These are phyloP conservation scores for Ivindomyrus marchei DNA, from an alignment of 2,113 vertebrate genomes.

Conservation along the genomic window DNA sequence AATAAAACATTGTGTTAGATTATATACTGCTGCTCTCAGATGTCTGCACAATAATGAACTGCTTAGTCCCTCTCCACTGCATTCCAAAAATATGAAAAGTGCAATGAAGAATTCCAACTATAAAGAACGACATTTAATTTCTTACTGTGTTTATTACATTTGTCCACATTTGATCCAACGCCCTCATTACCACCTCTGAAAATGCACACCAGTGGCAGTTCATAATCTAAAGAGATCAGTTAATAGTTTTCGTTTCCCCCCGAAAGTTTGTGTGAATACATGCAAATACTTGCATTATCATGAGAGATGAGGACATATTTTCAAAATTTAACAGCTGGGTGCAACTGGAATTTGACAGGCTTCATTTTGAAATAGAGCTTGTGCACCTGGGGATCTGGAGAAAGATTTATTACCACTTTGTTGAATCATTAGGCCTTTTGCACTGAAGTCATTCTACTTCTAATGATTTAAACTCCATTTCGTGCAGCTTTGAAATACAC, in stretches of 20 bases:
- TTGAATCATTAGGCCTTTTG: constrained; percentile 6
- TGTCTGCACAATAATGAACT: constrained; percentile 25
- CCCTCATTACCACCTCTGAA: constrained; percentile 19
- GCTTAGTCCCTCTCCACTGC: constrained; percentile 13
- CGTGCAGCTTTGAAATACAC: not conserved
- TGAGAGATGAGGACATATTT: constrained; percentile 1
- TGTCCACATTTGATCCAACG: constrained; percentile 16
- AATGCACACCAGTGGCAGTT: constrained; percentile 3
- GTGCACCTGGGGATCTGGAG: not conserved
- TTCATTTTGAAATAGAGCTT: not conserved
- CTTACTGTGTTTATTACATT: constrained; percentile 20
- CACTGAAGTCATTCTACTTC: not conserved
- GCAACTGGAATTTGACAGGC: not conserved
- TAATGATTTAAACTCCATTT: constrained; percentile 5
- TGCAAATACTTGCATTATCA: constrained; percentile 7
- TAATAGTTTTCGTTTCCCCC: constrained; percentile 19
- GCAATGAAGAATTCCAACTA: constrained; percentile 13
- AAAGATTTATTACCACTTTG: not conserved
- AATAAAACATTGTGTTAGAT: constrained; percentile 32
- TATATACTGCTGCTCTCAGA: constrained; percentile 27
- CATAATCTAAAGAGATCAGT: constrained; percentile 9
- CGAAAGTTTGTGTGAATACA: not conserved
- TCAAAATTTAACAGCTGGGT: not conserved
- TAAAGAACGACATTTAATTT: constrained; percentile 27
- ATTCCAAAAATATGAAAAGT: constrained; percentile 26